Evolutionary conservation across 2,797 vertebrate species (phyloP).

Genomic region (Sebastes jordani): DNA sequence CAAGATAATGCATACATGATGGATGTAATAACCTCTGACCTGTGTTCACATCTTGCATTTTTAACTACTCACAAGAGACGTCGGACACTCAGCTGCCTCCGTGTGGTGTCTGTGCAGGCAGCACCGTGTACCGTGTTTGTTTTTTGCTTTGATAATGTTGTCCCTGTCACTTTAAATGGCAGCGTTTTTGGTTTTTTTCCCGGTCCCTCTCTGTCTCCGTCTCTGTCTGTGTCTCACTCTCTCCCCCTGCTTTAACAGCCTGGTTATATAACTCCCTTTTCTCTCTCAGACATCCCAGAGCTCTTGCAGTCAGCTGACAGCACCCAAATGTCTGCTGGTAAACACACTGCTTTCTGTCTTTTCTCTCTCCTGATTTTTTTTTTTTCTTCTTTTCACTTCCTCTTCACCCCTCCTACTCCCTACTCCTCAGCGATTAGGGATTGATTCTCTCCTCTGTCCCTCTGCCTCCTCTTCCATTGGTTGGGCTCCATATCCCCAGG

Average conservation of each 20-base stretch:
- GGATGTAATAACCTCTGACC: conserved; percentile 61
- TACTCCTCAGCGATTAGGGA: conserved; percentile 80
- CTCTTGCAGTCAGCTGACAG: conserved; percentile 80
- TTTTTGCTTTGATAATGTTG: conserved; percentile 63
- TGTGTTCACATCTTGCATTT: conserved; percentile 51
- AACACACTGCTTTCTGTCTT: conserved; percentile 74
- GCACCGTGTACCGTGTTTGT: conserved; percentile 35
- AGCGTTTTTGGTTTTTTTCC: not conserved
- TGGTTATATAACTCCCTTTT: conserved; percentile 80
- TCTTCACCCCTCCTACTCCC: conserved; percentile 54
- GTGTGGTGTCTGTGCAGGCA: conserved; percentile 27
- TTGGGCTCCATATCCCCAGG: conserved; percentile 80
- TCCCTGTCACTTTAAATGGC: conserved; percentile 72
- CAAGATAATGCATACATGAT: conserved; percentile 54
- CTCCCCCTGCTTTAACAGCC: conserved; percentile 67
- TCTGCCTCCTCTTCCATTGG: conserved; percentile 80
- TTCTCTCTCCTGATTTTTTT: conserved; percentile 45
- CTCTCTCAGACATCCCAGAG: conserved; percentile 74
- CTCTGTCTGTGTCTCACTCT: conserved; percentile 46
- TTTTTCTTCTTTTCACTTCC: conserved; percentile 24
- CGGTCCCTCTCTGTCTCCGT: conserved; percentile 44
- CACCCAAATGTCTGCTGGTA: conserved; percentile 79
- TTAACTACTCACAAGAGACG: conserved; percentile 32
- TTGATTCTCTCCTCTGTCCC: conserved; percentile 82
- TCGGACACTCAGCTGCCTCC: conserved; percentile 46